Evolutionary conservation across 1,140 invertebrate species (phyloP), one percentile per base, ranked within the genome.

Genomic region (Hermetia illucens): DNA sequence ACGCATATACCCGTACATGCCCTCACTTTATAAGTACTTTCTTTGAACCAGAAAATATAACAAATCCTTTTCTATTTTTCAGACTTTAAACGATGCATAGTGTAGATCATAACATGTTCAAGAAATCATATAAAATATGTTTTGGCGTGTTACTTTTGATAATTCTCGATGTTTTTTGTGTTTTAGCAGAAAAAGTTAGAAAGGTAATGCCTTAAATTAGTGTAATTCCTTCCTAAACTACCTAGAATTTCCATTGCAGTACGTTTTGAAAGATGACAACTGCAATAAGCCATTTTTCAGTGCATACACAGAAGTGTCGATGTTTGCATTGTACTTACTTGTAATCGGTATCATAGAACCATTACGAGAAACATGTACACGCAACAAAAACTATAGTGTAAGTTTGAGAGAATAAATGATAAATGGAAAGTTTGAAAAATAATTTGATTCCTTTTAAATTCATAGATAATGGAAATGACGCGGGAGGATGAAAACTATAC

Each of bases 231-330:
- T 36, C 38, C 41, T 21, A 31, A n/a, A 17, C 19, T 10, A 30
- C 4, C 5, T 40, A 44, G 21, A 13, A 16, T 34, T 49, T 58
- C 36, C 33, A 40, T 71, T 74, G 36, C 64, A 91, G 84, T 87
- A 82, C 62, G 74, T 90, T 34, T 89, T 87, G 51, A 70, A 76
- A 45, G 70, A 84, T 65, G 76, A 75, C 52, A 65, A 78, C 16
- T 90, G 74, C 54, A 70, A 84, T 52, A 90, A 90, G 50, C 85
- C 87, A 38, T 90, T 87, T 63, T 91, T 90, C 59, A 87, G 73
- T 46, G 88, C 86, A 5, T 92, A 88, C 58, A 62, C 88, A 22
- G 89, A 89, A 61, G 89, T 82, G 8, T 82, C 79, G 5, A 82
- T 92, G 81, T 89, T 91, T 54, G 75, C 76, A 2, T 57, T 89